These are phyloP conservation scores for Ophonus ardosiacus DNA, from an alignment of 2,888 invertebrate genomes.

Conservation along the genomic window DNA sequence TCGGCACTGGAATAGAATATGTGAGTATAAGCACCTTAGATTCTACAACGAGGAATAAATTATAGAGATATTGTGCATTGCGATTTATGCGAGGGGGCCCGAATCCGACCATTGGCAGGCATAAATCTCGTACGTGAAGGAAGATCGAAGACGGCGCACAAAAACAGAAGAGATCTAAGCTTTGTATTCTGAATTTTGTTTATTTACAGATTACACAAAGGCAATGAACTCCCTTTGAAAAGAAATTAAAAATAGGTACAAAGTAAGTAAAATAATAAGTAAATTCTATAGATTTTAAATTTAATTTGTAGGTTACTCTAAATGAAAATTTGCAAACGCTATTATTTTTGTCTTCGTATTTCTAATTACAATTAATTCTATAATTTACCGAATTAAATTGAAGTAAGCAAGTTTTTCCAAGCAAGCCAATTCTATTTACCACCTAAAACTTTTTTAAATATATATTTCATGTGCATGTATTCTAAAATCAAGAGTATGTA, in stretches of 20 bases:
- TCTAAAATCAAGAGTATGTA: no score
- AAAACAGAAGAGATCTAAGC: background rate
- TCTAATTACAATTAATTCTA: background rate
- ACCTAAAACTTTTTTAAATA: no score
- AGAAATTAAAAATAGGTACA: slow-evolving; percentile 2
- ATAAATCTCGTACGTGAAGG: slow-evolving; percentile 40
- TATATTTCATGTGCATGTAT: no score
- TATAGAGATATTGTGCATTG: slow-evolving; percentile 30
- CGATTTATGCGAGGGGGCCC: slow-evolving; percentile 2
- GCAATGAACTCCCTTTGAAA: background rate
- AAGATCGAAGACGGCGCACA: background rate
- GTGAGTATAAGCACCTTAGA: slow-evolving; percentile 26
- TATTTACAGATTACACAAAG: background rate
- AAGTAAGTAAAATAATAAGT: background rate
- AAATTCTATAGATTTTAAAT: background rate
- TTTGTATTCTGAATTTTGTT: background rate
- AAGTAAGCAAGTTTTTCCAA: no score
- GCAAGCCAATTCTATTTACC: no score
- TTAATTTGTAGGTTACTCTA: background rate
- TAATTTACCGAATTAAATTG: no score
- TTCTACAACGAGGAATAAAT: slow-evolving; percentile 17
- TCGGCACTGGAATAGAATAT: slow-evolving; percentile 21
- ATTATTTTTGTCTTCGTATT: background rate
- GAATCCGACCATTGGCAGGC: slow-evolving; percentile 6
- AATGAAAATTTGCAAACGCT: background rate